phyloP scores from a whole-genome alignment of 2,113 vertebrate genomes.

The Dipodomys ordii region DNA sequence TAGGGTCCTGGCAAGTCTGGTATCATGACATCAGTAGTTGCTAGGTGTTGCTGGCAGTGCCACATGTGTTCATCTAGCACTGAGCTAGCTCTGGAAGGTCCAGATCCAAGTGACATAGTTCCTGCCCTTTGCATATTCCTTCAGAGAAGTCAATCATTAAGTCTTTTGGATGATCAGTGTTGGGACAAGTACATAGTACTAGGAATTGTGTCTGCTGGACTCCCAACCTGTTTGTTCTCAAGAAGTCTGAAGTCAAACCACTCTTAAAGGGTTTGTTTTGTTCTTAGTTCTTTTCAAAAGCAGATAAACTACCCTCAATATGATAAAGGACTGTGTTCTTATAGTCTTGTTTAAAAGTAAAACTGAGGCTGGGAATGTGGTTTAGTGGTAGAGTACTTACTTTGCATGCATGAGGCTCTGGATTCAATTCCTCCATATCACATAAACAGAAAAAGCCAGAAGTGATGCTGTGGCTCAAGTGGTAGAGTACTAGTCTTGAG shows the following conservation, averaged over 20 bases:
- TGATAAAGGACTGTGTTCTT: background rate
- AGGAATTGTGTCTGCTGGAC: background rate
- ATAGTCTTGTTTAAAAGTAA: constrained; percentile 52
- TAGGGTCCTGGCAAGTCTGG: background rate
- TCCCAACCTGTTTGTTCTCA: constrained; percentile 3
- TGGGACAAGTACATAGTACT: background rate
- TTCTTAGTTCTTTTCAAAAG: constrained; percentile 49
- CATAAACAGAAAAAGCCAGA: too few relatives aligned
- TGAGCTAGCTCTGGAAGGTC: background rate
- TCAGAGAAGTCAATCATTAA: constrained; percentile 8
- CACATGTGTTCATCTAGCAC: background rate
- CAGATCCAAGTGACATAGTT: background rate
- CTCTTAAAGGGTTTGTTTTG: constrained; percentile 3
- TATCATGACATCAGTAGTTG: background rate
- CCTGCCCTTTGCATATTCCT: background rate
- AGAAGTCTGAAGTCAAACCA: constrained; percentile 2
- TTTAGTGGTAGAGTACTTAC: too few relatives aligned
- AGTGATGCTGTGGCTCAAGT: too few relatives aligned
- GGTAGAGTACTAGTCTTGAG: too few relatives aligned
- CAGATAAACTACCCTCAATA: background rate
- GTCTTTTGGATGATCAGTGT: background rate
- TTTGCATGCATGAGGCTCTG: too few relatives aligned
- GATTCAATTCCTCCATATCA: too few relatives aligned
- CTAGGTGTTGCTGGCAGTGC: background rate
- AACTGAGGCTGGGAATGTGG: background rate